Evolutionary conservation across 1,140 invertebrate species (phyloP).

Genomic region (Helicorthomorpha holstii): DNA sequence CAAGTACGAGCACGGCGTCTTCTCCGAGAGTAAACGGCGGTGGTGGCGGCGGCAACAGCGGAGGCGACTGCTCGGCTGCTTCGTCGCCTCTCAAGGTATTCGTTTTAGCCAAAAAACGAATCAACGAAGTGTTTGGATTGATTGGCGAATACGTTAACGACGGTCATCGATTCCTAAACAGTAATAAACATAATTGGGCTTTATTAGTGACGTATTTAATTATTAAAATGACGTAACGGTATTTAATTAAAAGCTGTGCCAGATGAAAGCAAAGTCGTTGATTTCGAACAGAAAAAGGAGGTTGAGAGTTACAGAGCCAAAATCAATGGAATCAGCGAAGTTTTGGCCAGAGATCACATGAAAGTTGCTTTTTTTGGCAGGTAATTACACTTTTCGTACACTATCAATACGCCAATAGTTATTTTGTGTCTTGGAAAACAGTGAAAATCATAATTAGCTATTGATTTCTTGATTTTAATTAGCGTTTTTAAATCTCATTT

Average conservation of each 20-base stretch:
- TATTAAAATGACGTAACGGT: conserved; percentile 3
- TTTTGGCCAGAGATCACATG: conserved; percentile 93
- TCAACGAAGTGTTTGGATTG: conserved; percentile 92
- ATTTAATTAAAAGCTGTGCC: conserved; percentile 21
- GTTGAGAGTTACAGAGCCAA: conserved; percentile 61
- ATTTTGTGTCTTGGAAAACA: no score
- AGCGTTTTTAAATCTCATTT: no score
- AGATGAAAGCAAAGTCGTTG: conserved; percentile 37
- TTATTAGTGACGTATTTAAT: conserved; percentile 5
- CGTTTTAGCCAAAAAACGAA: conserved; percentile 92
- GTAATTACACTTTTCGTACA: no score
- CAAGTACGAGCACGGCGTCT: conserved; percentile 24
- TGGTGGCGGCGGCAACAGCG: conserved; percentile 22
- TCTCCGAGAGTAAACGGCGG: conserved; percentile 24
- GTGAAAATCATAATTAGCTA: no score
- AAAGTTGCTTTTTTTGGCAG: conserved; percentile 81
- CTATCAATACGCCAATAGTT: no score
- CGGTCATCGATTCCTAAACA: conserved; percentile 59
- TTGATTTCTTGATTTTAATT: no score
- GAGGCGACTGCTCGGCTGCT: neutral
- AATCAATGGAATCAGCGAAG: conserved; percentile 83
- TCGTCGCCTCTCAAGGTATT: conserved; percentile 88
- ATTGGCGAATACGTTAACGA: conserved; percentile 86
- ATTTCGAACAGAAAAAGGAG: conserved; percentile 36
- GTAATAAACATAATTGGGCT: conserved; percentile 22